These are phyloP conservation scores for Heterocephalus glaber DNA, from an alignment of 2,113 vertebrate genomes.

Conservation along the genomic window DNA sequence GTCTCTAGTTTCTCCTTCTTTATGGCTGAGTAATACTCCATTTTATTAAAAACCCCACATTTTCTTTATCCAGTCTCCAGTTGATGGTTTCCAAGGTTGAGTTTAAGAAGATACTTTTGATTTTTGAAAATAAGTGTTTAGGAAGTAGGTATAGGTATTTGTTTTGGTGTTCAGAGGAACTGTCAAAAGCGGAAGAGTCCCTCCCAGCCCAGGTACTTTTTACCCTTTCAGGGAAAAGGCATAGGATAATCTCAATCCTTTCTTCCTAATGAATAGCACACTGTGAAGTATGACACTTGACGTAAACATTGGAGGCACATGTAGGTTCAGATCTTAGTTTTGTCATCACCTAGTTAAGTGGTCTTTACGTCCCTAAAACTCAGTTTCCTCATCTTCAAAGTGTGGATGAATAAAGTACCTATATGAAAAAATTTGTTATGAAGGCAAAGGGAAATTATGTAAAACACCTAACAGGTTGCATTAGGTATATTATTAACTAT, in stretches of 20 bases:
- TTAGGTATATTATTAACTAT: background rate
- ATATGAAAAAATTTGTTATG: background rate
- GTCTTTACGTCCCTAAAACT: background rate
- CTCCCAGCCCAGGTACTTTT: background rate
- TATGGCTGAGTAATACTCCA: too few relatives aligned
- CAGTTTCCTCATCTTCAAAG: background rate
- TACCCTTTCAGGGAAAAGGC: background rate
- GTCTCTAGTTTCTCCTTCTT: too few relatives aligned
- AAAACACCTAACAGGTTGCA: background rate
- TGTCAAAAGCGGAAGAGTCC: background rate
- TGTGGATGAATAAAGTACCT: background rate
- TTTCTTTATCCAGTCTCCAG: too few relatives aligned
- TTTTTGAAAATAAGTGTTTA: slow-evolving; percentile 28
- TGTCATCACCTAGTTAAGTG: background rate
- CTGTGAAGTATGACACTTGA: background rate
- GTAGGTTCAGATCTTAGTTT: background rate
- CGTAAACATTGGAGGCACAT: background rate
- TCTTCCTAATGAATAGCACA: background rate
- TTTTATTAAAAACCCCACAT: too few relatives aligned
- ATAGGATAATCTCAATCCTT: background rate
- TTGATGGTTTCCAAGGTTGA: too few relatives aligned
- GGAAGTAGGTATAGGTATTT: background rate
- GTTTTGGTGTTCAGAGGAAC: background rate
- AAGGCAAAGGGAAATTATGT: background rate
- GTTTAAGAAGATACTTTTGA: background rate